Evolutionary conservation across 2,113 vertebrate genomes (phyloP), one percentile per base, ranked within the genome.

Genomic region (Orientallactaga bullata): DNA sequence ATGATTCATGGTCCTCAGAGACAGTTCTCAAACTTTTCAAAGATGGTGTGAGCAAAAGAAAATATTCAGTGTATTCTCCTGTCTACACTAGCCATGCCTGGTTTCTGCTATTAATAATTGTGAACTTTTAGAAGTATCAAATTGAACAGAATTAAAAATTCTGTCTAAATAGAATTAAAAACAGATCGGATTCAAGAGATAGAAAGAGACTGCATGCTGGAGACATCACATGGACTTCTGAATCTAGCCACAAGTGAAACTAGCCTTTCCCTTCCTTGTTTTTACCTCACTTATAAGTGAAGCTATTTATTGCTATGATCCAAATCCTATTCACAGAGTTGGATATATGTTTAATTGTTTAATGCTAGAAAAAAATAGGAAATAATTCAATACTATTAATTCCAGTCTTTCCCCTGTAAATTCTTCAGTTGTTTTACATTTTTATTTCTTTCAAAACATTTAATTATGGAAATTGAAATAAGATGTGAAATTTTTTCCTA

Each of bases 311-410:
- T 85, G 32, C 26, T 88, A 61, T 11, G 12, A 72, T 24, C 55
- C 35, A 66, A 61, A 20, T 85, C 85, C 13, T 83, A 55, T 47
- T 61, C 73, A 37, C 26, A 84, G 4, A 3, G 37, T 39, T 74
- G 65, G 17, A 8, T 26, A 68, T 82, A 47, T 96, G 12, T 73
- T 88, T 84, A 15, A n/a, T 24, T 83, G 23, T 69, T 94, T 74
- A 78, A 78, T 23, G 79, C 69, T 82, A 92, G 9, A n/a, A 73
- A 37, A 78, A 81, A n/a, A n/a, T 10, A 39, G 55, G 80, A 55
- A 55, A 96, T 37, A 68, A 72, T 87, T 76, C 88, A 55, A 86
- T 28, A 47, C 3, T 88, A 77, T 76, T 91, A 85, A 89, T 89
- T 71, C 26, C 2, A 89, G 86, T 83, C 61, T 88, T 66, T 85